These are phyloP conservation scores for Drosophila lutescens DNA, from an alignment of 2,888 invertebrate species.

Conservation along the genomic window DNA sequence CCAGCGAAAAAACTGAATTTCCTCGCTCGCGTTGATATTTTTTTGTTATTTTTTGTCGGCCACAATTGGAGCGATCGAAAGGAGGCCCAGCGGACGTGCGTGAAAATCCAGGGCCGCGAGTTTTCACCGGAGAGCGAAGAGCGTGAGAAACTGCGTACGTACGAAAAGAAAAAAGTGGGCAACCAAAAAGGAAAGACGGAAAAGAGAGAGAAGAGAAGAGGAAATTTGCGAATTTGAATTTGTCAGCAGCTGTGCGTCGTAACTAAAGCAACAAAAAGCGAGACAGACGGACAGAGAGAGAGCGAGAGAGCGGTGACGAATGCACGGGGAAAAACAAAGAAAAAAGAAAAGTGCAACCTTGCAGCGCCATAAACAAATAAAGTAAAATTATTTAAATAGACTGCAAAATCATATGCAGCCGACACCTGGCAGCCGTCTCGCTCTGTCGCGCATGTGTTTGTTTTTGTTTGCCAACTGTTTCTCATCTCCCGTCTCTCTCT, in stretches of 20 bases:
- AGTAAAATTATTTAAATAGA: conserved; percentile 50
- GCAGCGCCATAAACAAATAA: conserved; percentile 40
- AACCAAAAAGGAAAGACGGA: conserved; percentile 11
- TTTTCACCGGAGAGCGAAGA: conserved; percentile 32
- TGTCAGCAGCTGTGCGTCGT: conserved; percentile 42
- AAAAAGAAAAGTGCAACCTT: conserved; percentile 5
- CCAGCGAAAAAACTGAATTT: conserved; percentile 35
- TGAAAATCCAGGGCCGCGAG: conserved; percentile 29
- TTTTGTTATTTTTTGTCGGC: conserved; percentile 31
- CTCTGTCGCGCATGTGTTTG: conserved; percentile 31
- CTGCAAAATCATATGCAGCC: conserved; percentile 43
- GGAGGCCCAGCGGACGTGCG: conserved; percentile 17
- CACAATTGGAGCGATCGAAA: conserved; percentile 10
- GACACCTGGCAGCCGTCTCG: conserved; percentile 43
- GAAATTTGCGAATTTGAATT: conserved; percentile 25
- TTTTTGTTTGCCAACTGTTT: conserved; percentile 43
- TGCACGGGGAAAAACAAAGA: conserved; percentile 21
- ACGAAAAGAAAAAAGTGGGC: conserved; percentile 25
- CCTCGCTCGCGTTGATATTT: conserved; percentile 21
- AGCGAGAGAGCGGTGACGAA: conserved; percentile 21
- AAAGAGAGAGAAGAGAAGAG: conserved; percentile 22
- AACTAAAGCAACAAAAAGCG: conserved; percentile 29
- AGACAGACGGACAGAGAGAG: neutral
- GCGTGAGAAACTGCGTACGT: conserved; percentile 45
- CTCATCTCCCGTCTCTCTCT: conserved; percentile 15